A percentile compares a stretch with the other conserved stretches of the same genome.
Conservation (phyloP, 2,113 vertebrate species). For the Circaetus gallicus region DNA sequence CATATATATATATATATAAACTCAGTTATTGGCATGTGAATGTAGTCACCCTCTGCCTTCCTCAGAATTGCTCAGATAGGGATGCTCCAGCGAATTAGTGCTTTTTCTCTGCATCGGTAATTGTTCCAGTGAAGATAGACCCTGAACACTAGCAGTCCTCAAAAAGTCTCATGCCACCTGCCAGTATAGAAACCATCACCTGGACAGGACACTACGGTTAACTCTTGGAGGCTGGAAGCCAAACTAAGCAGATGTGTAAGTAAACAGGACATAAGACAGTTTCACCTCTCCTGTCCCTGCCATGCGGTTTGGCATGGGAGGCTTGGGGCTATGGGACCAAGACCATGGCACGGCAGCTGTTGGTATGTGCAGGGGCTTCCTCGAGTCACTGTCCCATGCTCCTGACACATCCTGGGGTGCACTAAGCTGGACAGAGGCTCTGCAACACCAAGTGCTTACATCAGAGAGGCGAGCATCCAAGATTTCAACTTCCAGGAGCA, state of each 20-base stretch:
- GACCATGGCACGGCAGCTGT: not conserved
- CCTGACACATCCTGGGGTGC: rapidly evolving
- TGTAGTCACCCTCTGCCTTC: not conserved
- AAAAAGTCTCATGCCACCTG: not conserved
- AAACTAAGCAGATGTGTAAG: not conserved
- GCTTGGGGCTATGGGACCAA: not conserved
- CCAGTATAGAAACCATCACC: not conserved
- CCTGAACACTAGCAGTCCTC: not conserved
- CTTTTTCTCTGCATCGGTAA: not conserved
- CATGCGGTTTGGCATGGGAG: rapidly evolving
- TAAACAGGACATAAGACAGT: not conserved
- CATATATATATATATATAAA: not conserved
- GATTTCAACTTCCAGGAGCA: not conserved
- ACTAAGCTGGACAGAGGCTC: not conserved
- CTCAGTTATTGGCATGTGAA: not conserved
- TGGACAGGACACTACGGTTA: rapidly evolving
- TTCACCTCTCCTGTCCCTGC: not conserved
- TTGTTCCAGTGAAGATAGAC: not conserved
- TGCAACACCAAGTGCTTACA: rapidly evolving
- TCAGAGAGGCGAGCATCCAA: not conserved
- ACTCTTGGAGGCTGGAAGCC: not conserved
- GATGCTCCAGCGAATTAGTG: not conserved
- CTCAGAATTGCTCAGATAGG: not conserved
- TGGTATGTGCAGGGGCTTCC: rapidly evolving
- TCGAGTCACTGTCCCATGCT: rapidly evolving